These are phyloP conservation scores for Thamnophis sirtalis DNA, from an alignment of 2,113 vertebrate genomes.

Conservation along the genomic window DNA sequence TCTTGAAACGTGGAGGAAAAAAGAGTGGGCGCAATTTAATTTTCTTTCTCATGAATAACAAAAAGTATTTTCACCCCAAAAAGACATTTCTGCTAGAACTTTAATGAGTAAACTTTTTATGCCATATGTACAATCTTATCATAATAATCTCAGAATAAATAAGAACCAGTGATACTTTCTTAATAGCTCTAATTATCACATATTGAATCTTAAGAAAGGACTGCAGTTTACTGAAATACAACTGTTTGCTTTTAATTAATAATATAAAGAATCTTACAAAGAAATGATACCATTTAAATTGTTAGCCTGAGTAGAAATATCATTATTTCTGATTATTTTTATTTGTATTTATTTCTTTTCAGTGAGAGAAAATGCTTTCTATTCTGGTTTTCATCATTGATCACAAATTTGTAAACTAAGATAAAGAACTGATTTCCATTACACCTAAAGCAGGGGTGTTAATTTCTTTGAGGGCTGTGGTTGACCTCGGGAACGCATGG, in stretches of 20 bases:
- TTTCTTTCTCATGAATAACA: neutral
- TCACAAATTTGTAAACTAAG: neutral
- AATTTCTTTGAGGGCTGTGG: no score
- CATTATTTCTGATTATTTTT: neutral
- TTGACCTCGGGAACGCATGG: no score
- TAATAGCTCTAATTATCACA: neutral
- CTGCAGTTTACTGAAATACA: neutral
- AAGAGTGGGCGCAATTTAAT: neutral
- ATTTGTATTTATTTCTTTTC: neutral
- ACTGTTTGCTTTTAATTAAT: neutral
- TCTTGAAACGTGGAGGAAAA: neutral
- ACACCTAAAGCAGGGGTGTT: no score
- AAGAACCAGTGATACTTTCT: neutral
- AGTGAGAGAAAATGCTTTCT: neutral
- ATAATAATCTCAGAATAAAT: neutral
- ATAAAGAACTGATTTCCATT: neutral
- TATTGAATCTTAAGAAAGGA: neutral
- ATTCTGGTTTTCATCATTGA: neutral
- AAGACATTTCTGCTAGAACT: neutral
- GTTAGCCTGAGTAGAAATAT: neutral
- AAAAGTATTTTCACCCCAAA: neutral
- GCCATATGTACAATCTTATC: neutral
- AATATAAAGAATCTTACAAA: neutral
- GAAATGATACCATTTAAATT: neutral
- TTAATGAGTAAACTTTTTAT: neutral